Evolutionary conservation across 2,888 invertebrate species (phyloP).

Genomic region (Mesorhabditis spiculigera): DNA sequence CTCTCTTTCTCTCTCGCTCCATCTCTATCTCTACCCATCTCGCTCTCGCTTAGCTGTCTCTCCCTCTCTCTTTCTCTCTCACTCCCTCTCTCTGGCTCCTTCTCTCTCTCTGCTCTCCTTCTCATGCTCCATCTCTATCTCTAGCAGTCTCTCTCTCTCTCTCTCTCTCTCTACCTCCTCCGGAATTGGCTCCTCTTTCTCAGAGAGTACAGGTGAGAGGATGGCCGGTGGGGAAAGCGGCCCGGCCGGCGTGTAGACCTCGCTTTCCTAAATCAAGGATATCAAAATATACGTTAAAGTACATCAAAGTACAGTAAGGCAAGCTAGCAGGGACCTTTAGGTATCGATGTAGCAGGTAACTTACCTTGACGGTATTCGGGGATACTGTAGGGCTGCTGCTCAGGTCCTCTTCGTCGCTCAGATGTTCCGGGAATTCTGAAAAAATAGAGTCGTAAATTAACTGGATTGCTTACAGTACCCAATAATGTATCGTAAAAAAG

Average conservation of each 20-base stretch:
- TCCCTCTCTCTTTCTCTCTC: conserved; percentile 5
- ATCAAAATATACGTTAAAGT: too few species aligned
- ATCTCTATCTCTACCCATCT: neutral
- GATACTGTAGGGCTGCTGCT: neutral
- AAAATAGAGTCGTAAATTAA: too few species aligned
- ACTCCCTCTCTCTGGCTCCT: conserved; percentile 8
- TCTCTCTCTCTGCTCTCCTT: conserved; percentile 3
- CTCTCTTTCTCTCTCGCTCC: conserved; percentile 9
- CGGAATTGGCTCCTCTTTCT: neutral
- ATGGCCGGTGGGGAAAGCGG: conserved; percentile 2
- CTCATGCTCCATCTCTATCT: conserved; percentile 6
- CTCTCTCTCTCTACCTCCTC: conserved; percentile 7
- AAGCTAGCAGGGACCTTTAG: too few species aligned
- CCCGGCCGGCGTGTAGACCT: neutral
- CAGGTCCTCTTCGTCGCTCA: neutral
- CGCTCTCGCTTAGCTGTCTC: conserved; percentile 7
- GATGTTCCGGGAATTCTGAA: neutral
- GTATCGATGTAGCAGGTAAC: too few species aligned
- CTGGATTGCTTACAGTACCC: too few species aligned
- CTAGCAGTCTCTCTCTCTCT: conserved; percentile 10
- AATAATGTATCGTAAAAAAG: too few species aligned
- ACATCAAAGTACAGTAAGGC: too few species aligned
- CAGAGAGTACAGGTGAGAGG: neutral
- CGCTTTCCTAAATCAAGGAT: neutral
- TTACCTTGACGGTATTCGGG: conserved; percentile 2